phyloP scores from a whole-genome alignment of 2,888 invertebrate genomes.

The Nemurella pictetii region DNA sequence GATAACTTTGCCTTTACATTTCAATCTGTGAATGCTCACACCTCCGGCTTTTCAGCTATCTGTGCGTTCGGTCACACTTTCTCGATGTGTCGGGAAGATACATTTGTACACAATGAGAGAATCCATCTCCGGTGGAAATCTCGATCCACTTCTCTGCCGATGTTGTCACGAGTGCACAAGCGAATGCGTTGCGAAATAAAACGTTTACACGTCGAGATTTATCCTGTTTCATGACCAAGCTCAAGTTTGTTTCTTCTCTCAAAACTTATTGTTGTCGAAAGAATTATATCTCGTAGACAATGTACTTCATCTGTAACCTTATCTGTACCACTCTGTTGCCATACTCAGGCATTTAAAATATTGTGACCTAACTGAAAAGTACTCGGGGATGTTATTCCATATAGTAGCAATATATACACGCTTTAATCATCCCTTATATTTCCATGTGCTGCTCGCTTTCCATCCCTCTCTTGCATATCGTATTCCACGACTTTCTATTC shows the following conservation, averaged over 20 bases:
- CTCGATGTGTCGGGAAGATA: no score
- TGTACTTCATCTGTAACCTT: not conserved
- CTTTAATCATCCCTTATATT: slow-evolving; percentile 11
- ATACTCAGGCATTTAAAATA: slow-evolving; percentile 3
- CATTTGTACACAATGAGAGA: no score
- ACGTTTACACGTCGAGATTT: not conserved
- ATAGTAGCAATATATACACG: not conserved
- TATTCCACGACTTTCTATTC: not conserved
- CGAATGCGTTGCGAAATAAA: not conserved
- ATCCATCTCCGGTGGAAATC: no score
- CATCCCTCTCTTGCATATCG: not conserved
- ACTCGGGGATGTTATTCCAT: slow-evolving; percentile 11
- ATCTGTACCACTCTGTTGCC: slow-evolving; percentile 5
- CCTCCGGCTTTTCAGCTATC: no score
- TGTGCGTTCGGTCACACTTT: no score
- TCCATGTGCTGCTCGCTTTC: slow-evolving; percentile 1
- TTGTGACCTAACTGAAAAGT: slow-evolving; percentile 25
- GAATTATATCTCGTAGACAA: not conserved
- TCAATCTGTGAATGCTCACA: no score
- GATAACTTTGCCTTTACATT: no score
- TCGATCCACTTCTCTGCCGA: not conserved
- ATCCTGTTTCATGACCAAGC: not conserved
- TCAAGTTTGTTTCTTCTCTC: not conserved
- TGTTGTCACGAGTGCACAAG: no score
- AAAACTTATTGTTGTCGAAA: not conserved